Evolutionary conservation across 2,888 invertebrate genomes (phyloP), one percentile per base, ranked within the genome.

Genomic region (Labia minor): DNA sequence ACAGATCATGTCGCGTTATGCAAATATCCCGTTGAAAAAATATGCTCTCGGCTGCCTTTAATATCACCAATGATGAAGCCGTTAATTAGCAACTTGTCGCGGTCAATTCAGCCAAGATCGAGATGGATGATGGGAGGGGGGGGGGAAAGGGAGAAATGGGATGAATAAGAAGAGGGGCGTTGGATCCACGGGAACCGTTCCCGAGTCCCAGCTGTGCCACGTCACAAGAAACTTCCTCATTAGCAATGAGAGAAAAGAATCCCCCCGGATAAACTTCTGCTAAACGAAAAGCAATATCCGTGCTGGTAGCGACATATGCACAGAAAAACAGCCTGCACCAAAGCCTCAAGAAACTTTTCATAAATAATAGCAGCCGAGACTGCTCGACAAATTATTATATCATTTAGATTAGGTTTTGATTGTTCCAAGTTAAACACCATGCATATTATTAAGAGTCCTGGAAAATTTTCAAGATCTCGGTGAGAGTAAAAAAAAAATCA

Each of bases 191-290:
- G 49, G 49, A n/a, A 33, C 3, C 49, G 49, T n/a, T 49, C 49
- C 49, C 14, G 14, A 11, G 49, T 49, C 49, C 49, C 49, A 49
- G 49, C 49, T 49, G 49, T 49, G 49, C 49, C 49, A 49, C 49
- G 16, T 49, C 49, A 49, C 49, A 49, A 49, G 49, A 49, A 49
- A 49, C 49, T 49, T 49, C 14, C 49, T 49, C 49, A 49, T 49
- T 49, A 49, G 49, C 49, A 49, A 49, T 49, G 49, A 49, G 49
- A 49, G 49, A 49, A 49, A 49, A 49, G 49, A 49, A 49, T 49
- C 16, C 49, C 49, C 49, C 14, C 49, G 49, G 49, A 14, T 49
- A 49, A 49, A 49, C 49, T 49, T 49, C 49, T 49, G 49, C 49
- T 49, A 49, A 49, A 49, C 49, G 49, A 49, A 49, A 49, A 49